Evolutionary conservation across 1,140 invertebrate species (phyloP).

Genomic region (Sminthurides bifidus): DNA sequence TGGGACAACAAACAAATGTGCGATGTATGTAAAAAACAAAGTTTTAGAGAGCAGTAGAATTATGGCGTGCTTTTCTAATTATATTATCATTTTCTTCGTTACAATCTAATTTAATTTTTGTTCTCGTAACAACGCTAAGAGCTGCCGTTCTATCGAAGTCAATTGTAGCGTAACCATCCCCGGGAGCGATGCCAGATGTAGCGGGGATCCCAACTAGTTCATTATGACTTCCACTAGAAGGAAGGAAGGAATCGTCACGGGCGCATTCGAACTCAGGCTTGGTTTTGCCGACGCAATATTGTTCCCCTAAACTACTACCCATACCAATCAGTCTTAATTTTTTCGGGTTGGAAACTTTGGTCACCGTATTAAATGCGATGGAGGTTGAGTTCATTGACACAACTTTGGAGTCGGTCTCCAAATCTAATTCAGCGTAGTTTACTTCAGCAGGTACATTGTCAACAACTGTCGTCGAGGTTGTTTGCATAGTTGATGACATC

Average conservation of each 20-base stretch:
- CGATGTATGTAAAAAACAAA: neutral
- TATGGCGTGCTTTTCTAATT: neutral
- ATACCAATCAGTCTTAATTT: constrained; percentile 2
- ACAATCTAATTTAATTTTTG: constrained; percentile 28
- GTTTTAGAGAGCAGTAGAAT: neutral
- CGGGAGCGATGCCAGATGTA: constrained; percentile 40
- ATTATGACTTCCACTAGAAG: neutral
- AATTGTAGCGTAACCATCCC: constrained; percentile 72
- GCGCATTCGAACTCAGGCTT: neutral
- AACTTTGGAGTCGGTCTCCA: constrained; percentile 34
- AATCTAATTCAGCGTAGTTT: constrained; percentile 43
- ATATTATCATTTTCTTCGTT: neutral
- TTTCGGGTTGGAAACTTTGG: constrained; percentile 5
- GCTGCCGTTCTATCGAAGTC: constrained; percentile 87
- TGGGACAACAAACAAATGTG: too few species aligned
- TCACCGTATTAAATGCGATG: constrained; percentile 1
- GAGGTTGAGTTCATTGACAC: neutral
- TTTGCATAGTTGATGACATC: constrained; percentile 36
- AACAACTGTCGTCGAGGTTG: constrained; percentile 26
- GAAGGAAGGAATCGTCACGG: neutral
- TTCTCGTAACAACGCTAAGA: constrained; percentile 38
- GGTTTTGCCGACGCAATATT: neutral
- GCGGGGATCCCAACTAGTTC: constrained; percentile 34
- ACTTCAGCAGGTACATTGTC: constrained; percentile 31
- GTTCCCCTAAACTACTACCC: constrained; percentile 1